Percentiles rank a stretch among this genome's conserved stretches.
Conservation (phyloP, 2,113 vertebrate genomes). For the Todiramphus saurophagus region DNA sequence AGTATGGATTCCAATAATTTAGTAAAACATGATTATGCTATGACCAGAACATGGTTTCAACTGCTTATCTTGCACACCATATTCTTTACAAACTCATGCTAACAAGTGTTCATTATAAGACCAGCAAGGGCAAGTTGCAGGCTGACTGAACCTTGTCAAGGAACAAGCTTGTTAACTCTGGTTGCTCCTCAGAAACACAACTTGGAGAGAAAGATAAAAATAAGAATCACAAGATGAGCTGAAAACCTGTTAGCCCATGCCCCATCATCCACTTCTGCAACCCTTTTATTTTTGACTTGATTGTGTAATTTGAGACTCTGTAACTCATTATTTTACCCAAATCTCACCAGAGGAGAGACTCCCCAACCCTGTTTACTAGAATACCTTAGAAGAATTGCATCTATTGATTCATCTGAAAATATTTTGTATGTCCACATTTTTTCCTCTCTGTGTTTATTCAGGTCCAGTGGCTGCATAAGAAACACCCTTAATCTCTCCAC, state of each 20-base stretch:
- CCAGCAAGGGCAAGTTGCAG: neutral
- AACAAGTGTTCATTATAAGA: neutral
- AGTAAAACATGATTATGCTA: neutral
- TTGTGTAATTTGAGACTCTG: neutral
- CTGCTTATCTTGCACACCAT: neutral
- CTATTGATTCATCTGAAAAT: neutral
- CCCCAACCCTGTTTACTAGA: neutral
- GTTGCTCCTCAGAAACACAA: neutral
- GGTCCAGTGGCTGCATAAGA: neutral
- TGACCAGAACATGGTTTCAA: neutral
- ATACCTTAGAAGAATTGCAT: neutral
- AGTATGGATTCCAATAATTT: neutral
- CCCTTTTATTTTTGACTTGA: neutral
- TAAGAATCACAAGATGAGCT: neutral
- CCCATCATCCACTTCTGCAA: neutral
- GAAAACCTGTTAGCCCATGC: neutral
- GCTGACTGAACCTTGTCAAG: neutral
- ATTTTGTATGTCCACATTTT: neutral
- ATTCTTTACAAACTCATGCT: neutral
- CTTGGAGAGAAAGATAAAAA: neutral
- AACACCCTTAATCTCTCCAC: neutral
- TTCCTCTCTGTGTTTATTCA: neutral
- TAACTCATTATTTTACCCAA: neutral
- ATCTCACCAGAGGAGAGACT: neutral
- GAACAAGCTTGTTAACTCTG: neutral